Conservation (phyloP, 2,113 vertebrate species). For the Rattus rattus region DNA sequence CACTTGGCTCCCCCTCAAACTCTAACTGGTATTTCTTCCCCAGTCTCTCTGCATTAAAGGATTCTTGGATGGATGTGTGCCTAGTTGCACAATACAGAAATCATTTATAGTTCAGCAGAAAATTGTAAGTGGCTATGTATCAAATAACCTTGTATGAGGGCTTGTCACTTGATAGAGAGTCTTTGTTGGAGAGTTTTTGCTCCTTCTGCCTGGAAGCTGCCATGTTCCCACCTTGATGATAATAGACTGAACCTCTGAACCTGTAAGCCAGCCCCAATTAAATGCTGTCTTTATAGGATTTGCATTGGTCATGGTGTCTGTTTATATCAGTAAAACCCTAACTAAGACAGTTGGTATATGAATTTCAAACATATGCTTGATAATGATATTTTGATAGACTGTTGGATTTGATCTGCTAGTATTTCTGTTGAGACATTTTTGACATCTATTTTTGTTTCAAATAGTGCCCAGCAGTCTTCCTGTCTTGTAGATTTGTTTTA, state of each 20-base stretch:
- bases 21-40: constrained; percentile 56
- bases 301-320: too few species aligned
- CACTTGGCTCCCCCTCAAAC: constrained; percentile 37
- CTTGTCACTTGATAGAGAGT: neutral
- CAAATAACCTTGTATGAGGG: constrained; percentile 62
- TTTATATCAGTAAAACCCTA: too few species aligned
- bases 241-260: too few species aligned
- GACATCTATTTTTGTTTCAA: neutral
- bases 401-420: neutral
- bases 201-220: too few species aligned
- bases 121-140: constrained; percentile 59
- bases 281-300: too few species aligned
- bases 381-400: neutral
- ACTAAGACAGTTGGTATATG: too few species aligned
- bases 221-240: too few species aligned
- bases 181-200: neutral
- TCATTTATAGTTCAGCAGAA: constrained; percentile 63
- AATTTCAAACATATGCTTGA: neutral
- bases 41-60: constrained; percentile 45
- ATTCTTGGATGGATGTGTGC: constrained; percentile 45
- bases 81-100: constrained; percentile 42
- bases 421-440: neutral
- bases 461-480: neutral
- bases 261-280: too few species aligned
- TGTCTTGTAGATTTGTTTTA: neutral